Evolutionary conservation across 2,888 invertebrate species (phyloP), one percentile per base, ranked within the genome.

Genomic region (Erpobdella octoculata): DNA sequence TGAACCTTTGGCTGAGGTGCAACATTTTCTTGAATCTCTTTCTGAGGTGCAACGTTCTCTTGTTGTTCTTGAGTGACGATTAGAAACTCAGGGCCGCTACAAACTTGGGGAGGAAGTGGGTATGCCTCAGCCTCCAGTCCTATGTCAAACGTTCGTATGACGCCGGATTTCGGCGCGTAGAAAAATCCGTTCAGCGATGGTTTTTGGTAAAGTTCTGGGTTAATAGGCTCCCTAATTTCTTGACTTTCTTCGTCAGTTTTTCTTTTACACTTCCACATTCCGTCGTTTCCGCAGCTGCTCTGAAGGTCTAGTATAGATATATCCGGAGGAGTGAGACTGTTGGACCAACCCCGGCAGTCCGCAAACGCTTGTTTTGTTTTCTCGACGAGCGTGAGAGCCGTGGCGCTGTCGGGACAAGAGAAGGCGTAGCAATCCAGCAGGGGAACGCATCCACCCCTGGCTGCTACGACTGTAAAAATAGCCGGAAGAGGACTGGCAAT

Each of bases 171-270:
- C 4, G 72, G 72, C 15, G 72, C 58, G 38, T 73, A 73, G 65
- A 70, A 73, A 66, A 73, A 73, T 9, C 72, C 72, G n/a, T 35
- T 1, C 5, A 73, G 66, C 0, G 72, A 59, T 31, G 72, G 72
- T 36, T 70, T 73, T 35, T 73, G 35, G 59, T 70, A 73, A 35
- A 65, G 38, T 36, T 73, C 72, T 18, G 70, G 70, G 41, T 67
- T 67, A 25, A 36, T 46, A n/a, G 36, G 33, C 8, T 53, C 70
- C n/a, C 68, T 12, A 25, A 5, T 18, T 5, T 62, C 69, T 9
- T 61, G 5, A n/a, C 21, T 6, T n/a, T 35, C n/a, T 35, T 31
- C 31, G 35, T 62, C 62, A n/a, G 31, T 35, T 41, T 12, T 12
- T 41, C n/a, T n/a, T 21, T 8, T 31, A 18, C 62, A 62, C 6